A percentile compares a stretch with the other conserved stretches of the same genome.
Conservation (phyloP, 2,888 invertebrate genomes). For the Eudemis profundana region DNA sequence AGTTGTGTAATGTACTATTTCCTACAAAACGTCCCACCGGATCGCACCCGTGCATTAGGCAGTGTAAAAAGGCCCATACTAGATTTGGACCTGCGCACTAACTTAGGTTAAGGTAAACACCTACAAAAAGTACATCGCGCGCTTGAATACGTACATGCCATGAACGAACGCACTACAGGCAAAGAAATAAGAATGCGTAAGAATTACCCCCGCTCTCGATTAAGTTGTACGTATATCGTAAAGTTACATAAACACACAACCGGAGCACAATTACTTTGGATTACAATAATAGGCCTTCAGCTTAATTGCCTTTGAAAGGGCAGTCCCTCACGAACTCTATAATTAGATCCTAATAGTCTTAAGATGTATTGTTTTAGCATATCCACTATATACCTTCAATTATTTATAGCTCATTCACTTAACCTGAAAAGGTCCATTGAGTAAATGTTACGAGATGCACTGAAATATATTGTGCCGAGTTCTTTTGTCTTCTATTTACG, state of each 20-base stretch:
- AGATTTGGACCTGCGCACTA: too few relatives aligned
- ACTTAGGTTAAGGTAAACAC: too few relatives aligned
- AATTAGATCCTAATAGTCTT: constrained; percentile 2
- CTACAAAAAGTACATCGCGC: too few relatives aligned
- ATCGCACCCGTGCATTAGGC: too few relatives aligned
- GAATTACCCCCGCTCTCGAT: too few relatives aligned
- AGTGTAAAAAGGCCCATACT: too few relatives aligned
- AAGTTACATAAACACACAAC: not conserved
- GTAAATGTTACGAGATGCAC: not conserved
- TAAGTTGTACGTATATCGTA: too few relatives aligned
- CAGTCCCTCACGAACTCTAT: not conserved
- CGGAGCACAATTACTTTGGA: not conserved
- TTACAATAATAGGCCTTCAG: not conserved
- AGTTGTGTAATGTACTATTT: too few relatives aligned
- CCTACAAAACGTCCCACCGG: too few relatives aligned
- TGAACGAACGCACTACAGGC: too few relatives aligned
- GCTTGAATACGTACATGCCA: too few relatives aligned
- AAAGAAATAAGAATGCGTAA: too few relatives aligned
- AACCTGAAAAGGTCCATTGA: not conserved
- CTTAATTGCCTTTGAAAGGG: not conserved
- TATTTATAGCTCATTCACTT: constrained; percentile 18
- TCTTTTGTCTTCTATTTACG: constrained; percentile 8
- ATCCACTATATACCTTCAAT: not conserved
- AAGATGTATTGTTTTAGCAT: not conserved
- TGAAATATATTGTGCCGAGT: not conserved